Evolutionary conservation across 2,888 invertebrate genomes (phyloP).

Genomic region (Macrophya annulata): DNA sequence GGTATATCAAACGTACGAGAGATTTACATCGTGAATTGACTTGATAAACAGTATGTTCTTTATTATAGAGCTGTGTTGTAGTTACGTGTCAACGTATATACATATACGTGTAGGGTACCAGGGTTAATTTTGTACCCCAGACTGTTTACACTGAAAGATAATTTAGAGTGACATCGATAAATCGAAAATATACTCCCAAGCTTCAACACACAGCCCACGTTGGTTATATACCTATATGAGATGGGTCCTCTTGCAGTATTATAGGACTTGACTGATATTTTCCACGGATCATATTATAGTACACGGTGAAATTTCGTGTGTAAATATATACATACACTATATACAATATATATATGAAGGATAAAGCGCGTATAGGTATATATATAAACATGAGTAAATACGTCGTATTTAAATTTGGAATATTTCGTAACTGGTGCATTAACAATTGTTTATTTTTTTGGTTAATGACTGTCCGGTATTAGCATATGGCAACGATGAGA

Average conservation of each 20-base stretch:
- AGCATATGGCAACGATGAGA: not conserved
- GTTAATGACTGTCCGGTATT: not conserved
- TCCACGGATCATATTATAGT: slow-evolving; percentile 4
- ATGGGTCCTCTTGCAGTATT: not conserved
- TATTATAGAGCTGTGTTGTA: not conserved
- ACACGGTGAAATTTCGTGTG: not conserved
- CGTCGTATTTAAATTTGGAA: not conserved
- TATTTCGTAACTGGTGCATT: not conserved
- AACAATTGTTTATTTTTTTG: slow-evolving; percentile 17
- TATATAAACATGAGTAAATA: too few species aligned
- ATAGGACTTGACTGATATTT: slow-evolving; percentile 4
- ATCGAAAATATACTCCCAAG: not conserved
- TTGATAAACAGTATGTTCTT: slow-evolving; percentile 12
- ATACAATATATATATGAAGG: not conserved
- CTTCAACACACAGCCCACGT: not conserved
- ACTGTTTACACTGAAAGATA: slow-evolving; percentile 37
- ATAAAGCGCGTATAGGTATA: too few species aligned
- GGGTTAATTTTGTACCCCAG: slow-evolving; percentile 1
- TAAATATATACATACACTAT: not conserved
- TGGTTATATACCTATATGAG: not conserved
- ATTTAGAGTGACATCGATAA: slow-evolving; percentile 44
- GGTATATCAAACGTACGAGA: slow-evolving; percentile 33
- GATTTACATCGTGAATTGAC: slow-evolving; percentile 51
- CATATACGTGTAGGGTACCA: not conserved
- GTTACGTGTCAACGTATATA: not conserved